Percentiles rank a stretch among this genome's conserved stretches.
Evolutionary conservation across 2,113 vertebrate species (phyloP).

Genomic region (Aphyosemion australe): DNA sequence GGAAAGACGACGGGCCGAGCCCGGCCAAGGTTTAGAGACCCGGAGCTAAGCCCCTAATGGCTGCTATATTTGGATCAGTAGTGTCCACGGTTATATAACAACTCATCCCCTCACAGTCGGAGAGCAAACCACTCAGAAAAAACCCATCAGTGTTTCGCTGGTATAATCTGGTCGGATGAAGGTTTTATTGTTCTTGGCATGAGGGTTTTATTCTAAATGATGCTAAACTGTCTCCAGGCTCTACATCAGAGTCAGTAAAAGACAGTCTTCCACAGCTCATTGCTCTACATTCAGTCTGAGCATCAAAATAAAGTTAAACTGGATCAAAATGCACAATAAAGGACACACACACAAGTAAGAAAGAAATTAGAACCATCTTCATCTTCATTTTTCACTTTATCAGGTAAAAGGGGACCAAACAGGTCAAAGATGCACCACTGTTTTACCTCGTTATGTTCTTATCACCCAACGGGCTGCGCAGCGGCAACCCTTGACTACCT

Average conservation of each 20-base stretch:
- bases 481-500: constrained; percentile 18
- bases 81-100: constrained; percentile 71
- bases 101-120: constrained; percentile 46
- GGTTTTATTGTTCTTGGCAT: constrained; percentile 27
- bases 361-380: too few relatives aligned
- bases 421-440: background rate
- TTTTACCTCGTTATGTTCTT: background rate
- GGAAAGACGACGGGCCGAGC: constrained; percentile 46
- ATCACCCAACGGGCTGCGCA: background rate
- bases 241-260: background rate
- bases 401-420: too few relatives aligned
- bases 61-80: constrained; percentile 78
- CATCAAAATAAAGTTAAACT: constrained; percentile 27
- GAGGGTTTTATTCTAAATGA: background rate
- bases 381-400: background rate
- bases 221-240: background rate
- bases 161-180: constrained; percentile 15
- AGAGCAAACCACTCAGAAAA: constrained; percentile 49
- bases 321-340: constrained; percentile 21
- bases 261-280: background rate
- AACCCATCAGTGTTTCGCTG: constrained; percentile 28
- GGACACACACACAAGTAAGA: background rate
- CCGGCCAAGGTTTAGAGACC: constrained; percentile 54
- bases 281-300: constrained; percentile 7
- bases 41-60: constrained; percentile 77